These are phyloP conservation scores for Synchiropus splendidus DNA, from an alignment of 2,113 vertebrate genomes.

Conservation along the genomic window DNA sequence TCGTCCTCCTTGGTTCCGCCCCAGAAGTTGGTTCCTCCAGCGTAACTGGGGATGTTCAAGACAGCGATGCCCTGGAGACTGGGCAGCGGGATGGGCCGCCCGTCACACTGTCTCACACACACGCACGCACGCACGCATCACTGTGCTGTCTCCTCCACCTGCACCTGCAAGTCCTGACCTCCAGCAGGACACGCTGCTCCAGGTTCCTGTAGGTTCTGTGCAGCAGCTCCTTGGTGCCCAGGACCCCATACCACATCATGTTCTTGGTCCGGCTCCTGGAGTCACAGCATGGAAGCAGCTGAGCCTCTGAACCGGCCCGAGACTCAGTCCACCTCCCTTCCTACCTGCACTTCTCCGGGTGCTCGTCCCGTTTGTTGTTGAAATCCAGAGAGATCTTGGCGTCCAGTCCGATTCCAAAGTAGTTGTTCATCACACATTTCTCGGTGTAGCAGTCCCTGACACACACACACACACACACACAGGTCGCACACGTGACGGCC, in stretches of 20 bases:
- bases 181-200: constrained; percentile 86
- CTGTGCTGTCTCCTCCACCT: too few species aligned
- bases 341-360: constrained; percentile 90
- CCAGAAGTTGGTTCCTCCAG: constrained; percentile 95
- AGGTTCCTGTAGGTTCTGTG: constrained; percentile 90
- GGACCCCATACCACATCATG: constrained; percentile 94
- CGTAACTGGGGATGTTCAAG: constrained; percentile 90
- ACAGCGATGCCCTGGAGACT: constrained; percentile 92
- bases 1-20: constrained; percentile 94
- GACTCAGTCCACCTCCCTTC: too few species aligned
- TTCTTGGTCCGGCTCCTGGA: constrained; percentile 92
- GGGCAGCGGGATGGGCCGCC: constrained; percentile 83
- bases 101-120: constrained; percentile 72
- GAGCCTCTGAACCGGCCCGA: too few species aligned
- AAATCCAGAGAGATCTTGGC: constrained; percentile 93
- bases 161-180: constrained; percentile 59
- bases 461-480: constrained; percentile 3
- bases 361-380: constrained; percentile 91
- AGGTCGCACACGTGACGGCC: not conserved
- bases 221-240: constrained; percentile 87
- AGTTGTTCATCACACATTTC: constrained; percentile 96
- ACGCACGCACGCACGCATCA: constrained; percentile 7
- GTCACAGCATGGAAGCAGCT: not conserved
- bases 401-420: constrained; percentile 89
- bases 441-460: constrained; percentile 81